Percentiles rank a stretch among this genome's conserved stretches.
These are phyloP conservation scores for Oryzias woworae DNA, from an alignment of 2,113 vertebrate genomes.

Conservation along the genomic window DNA sequence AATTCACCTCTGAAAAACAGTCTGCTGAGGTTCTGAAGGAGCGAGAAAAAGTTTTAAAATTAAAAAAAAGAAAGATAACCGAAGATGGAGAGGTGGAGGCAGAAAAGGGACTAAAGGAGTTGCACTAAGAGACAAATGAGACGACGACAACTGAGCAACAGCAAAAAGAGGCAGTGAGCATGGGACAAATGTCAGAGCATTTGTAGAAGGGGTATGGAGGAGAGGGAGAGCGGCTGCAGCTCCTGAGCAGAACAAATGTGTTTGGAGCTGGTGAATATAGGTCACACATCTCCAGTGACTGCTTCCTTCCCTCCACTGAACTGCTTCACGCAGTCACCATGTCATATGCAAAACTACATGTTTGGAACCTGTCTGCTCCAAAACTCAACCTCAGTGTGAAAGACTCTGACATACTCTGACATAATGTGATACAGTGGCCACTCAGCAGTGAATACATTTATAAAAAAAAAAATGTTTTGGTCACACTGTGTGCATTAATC, in stretches of 20 bases:
- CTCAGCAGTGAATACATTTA: no score
- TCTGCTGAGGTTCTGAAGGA: constrained; percentile 2
- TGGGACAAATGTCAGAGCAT: no score
- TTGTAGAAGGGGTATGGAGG: constrained; percentile 27
- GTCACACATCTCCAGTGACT: constrained; percentile 78
- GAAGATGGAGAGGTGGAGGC: constrained; percentile 25
- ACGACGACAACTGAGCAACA: constrained; percentile 23
- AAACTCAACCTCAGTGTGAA: no score
- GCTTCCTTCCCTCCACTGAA: constrained; percentile 57
- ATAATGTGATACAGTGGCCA: no score
- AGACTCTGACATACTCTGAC: no score
- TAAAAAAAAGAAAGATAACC: constrained; percentile 1
- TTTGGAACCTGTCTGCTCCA: constrained; percentile 15
- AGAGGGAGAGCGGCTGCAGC: constrained; percentile 56
- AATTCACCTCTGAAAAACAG: no score
- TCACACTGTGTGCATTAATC: no score
- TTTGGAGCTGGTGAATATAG: constrained; percentile 75
- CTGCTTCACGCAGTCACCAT: constrained; percentile 35
- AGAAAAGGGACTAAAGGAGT: constrained; percentile 27
- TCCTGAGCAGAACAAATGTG: constrained; percentile 74
- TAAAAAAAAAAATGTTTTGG: no score
- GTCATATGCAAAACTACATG: constrained; percentile 24
- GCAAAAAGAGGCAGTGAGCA: constrained; percentile 49
- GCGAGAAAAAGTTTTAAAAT: constrained; percentile 21
- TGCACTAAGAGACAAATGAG: constrained; percentile 30